Evolutionary conservation across 2,888 invertebrate genomes (phyloP).

Genomic region (Boloria euphrosyne): DNA sequence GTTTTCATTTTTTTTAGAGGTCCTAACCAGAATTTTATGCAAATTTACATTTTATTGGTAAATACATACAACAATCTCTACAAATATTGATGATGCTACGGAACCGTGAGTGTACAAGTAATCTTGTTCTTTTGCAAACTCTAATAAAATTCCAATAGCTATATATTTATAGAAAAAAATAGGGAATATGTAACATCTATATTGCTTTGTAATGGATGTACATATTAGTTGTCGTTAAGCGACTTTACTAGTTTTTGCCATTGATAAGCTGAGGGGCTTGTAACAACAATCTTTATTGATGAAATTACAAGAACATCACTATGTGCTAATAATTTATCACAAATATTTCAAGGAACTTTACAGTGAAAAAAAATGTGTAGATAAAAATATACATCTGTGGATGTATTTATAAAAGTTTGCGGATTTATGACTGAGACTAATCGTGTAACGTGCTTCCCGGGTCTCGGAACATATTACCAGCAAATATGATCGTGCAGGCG

Average conservation of each 20-base stretch:
- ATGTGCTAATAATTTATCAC: not conserved
- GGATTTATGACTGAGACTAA: slow-evolving; percentile 24
- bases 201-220: slow-evolving; percentile 1
- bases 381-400: slow-evolving; percentile 5
- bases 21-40: too few species aligned
- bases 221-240: not conserved
- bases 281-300: slow-evolving; percentile 5
- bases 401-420: slow-evolving; percentile 14
- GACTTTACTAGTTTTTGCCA: not conserved
- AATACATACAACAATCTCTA: too few species aligned
- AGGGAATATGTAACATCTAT: not conserved
- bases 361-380: not conserved
- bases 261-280: not conserved
- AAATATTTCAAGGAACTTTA: not conserved
- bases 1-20: too few species aligned
- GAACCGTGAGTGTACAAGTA: too few species aligned
- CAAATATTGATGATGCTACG: too few species aligned
- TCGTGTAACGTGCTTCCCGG: slow-evolving; percentile 21
- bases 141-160: too few species aligned
- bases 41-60: too few species aligned
- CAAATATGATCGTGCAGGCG: slow-evolving; percentile 22
- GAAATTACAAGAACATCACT: not conserved
- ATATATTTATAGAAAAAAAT: not conserved
- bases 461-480: slow-evolving; percentile 11
- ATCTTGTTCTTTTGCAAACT: too few species aligned